Evolutionary conservation across 1,140 invertebrate species (phyloP), one percentile per base, ranked within the genome.

Genomic region (Lepidotrigona ventralis): DNA sequence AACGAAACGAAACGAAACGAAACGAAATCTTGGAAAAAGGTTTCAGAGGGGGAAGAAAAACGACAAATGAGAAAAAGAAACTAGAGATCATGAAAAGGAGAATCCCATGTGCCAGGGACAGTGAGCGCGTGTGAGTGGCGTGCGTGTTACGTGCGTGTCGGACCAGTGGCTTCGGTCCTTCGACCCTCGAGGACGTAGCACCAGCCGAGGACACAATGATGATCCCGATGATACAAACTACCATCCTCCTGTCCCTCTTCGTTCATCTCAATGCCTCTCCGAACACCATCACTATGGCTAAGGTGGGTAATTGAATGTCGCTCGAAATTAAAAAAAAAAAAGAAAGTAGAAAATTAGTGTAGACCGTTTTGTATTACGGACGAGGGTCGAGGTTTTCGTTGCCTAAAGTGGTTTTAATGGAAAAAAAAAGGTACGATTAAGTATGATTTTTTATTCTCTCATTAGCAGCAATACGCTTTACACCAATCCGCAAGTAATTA

Each of bases 41-140:
- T 46, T 46, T 46, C 58, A 64, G 39, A 17, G 56, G 56, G 58
- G 23, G n/a, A 60, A 60, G n/a, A 23, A 23, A n/a, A 23, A 23
- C 12, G 23, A 11, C 53, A 15, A 66, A 26, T 19, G 17, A 72
- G 39, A 54, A 33, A 15, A 60, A 54, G 53, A 21, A 56, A 63
- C 56, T 54, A 39, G 64, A 23, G 63, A 77, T 72, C 70, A 84
- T 77, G 70, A 84, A 76, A 73, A 79, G 76, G 56, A 84, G 78
- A 53, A 82, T 82, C 73, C 53, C 78, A 77, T 81, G 60, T 73
- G 75, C 63, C 69, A 64, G 78, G 72, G 81, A 84, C 73, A 86
- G 88, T 81, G 87, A 81, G 73, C 77, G 77, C 56, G 79, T 86
- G 81, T 84, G 78, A 66, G 78, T 86, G 83, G 66, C 82, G 88